Base-by-base conservation (phyloP, 2,888 invertebrate species). In the Sesamia inferens region DNA sequence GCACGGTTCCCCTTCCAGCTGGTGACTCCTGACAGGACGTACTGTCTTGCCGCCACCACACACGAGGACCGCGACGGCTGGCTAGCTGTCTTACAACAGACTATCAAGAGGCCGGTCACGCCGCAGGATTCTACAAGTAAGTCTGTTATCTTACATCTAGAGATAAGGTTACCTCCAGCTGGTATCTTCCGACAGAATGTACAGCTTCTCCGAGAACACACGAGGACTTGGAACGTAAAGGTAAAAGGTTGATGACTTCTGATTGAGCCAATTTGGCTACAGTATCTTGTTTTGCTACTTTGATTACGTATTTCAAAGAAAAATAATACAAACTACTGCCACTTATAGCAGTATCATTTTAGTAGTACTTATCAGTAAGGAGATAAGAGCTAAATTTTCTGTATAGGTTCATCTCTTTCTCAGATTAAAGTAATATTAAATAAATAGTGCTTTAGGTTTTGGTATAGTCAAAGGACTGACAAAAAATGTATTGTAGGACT, bases 1-100 rank as follows among this genome's bases (percentile, higher is more conserved):
- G 97, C 98, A 87, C 97, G 98, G 2, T 98, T 97, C 90, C 97
- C 98, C 54, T 99, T 99, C 94, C 98, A 98, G 62, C 96, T 99
- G 66, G 97, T 97, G 81, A 99, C 98, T 0, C 98, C 98, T 0
- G 98, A 98, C 76, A 94, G 98, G 71, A 97, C 97, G 58, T 98
- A 97, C 93, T 97, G 98, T 89, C 94, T 98, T 72, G 98, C 98
- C 2, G 98, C 98, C 22, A 97, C 97, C 82, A 97, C 97, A 2
- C 97, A 98, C 86, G 97, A 97, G 62, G 98, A 98, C 84, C 95
- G 98, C 82, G 97, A 97, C 77, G 97, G 97, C 72, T 99, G 99
- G 99, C 98, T 99, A 73, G 96, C 97, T 57, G 97, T 97, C 47
- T 96, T 99, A 81, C 97, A 98, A 88, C 97, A 97, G 87, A 97